Base-by-base conservation (phyloP, 2,797 vertebrate species). In the Apogon talboti region DNA sequence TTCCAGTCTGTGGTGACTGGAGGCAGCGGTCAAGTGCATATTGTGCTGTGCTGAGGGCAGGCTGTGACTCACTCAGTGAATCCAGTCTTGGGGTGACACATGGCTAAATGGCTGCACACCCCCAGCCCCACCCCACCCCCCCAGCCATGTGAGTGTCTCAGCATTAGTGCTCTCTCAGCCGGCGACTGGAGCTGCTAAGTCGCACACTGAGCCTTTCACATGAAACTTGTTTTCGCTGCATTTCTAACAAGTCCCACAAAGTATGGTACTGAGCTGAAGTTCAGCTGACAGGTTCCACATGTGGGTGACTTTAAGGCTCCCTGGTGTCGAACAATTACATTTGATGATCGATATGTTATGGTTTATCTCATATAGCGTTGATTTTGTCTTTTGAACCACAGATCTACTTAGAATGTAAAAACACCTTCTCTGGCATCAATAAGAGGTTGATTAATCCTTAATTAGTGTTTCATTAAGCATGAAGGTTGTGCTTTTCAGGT, bases 31-130 rank as follows among this genome's bases (percentile, higher is more conserved):
- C 81, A 77, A 71, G 76, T 73, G 30, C 71, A 75, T 18, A 57
- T 77, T 62, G 81, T 76, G 74, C 74, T 51, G 58, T 35, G 83
- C 82, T 85, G 55, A 66, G 70, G 82, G 87, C 79, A 11, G 47
- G 30, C 73, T 46, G 41, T 83, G 88, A 82, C 76, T 87, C 83
- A 81, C 69, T 73, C 54, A 35, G 47, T 78, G 73, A 74, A 84
- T 86, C 82, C 68, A 78, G 82, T 82, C 77, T 85, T 59, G 53
- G 71, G 86, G 79, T 88, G 89, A 89, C 88, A 88, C 79, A 73
- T 57, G 69, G 81, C 55, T 91, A 91, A 89, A 89, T 75, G 84
- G 80, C 86, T 75, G 58, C 81, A 66, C 57, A 63, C 21, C 2
- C 21, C 21, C 21, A n/a, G n/a, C n/a, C n/a, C n/a, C n/a, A n/a